Percentiles rank a stretch among this genome's conserved stretches.
Evolutionary conservation across 2,888 invertebrate species (phyloP).

Genomic region (Synergus japonicus): DNA sequence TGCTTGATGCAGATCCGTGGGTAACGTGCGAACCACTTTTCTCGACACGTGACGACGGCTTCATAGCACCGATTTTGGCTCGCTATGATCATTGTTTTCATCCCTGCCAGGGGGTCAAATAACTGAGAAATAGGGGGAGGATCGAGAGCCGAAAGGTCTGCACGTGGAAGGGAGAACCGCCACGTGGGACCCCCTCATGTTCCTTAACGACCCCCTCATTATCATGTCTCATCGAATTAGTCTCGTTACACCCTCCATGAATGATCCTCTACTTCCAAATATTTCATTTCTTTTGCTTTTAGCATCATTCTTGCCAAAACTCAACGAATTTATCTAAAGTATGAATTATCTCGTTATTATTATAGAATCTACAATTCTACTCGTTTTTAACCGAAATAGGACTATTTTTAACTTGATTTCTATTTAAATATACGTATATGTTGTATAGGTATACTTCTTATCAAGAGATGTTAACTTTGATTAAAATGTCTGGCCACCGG

Average conservation of each 20-base stretch:
- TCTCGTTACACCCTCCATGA: conserved; percentile 52
- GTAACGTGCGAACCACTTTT: conserved; percentile 48
- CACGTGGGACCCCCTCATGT: conserved; percentile 58
- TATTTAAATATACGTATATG: no score
- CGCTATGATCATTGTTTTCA: conserved; percentile 56
- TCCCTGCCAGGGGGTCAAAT: conserved; percentile 42
- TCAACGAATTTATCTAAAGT: no score
- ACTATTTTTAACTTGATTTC: no score
- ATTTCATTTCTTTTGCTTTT: background rate
- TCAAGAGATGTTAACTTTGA: background rate
- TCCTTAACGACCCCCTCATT: conserved; percentile 71
- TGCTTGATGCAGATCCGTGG: conserved; percentile 39
- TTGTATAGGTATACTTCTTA: no score
- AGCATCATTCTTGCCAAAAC: background rate
- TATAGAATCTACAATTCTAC: no score
- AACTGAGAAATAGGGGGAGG: background rate
- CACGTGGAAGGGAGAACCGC: conserved; percentile 56
- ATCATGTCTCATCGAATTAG: conserved; percentile 74
- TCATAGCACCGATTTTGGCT: conserved; percentile 44
- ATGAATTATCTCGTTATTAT: no score
- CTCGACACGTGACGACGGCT: conserved; percentile 53
- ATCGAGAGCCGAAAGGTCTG: conserved; percentile 43
- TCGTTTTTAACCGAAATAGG: no score
- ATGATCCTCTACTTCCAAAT: background rate
- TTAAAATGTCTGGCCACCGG: conserved; percentile 12